These are phyloP conservation scores for Candidula unifasciata DNA, from an alignment of 2,888 invertebrate genomes.

Conservation along the genomic window DNA sequence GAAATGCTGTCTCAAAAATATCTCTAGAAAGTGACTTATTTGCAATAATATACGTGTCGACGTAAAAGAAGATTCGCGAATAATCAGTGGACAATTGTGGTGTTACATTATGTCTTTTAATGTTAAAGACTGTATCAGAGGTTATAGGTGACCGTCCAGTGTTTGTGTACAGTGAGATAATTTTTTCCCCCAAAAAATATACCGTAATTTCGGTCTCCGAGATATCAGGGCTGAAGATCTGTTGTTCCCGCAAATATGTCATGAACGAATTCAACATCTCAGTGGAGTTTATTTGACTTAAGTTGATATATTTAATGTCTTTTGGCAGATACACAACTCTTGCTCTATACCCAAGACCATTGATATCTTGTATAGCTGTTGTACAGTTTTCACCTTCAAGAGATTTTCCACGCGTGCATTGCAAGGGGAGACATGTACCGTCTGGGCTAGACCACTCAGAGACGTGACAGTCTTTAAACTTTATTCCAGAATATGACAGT, in stretches of 20 bases:
- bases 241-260: not conserved
- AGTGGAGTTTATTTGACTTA: not conserved
- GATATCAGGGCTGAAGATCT: not conserved
- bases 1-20: not conserved
- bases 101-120: not conserved
- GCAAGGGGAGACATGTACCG: not conserved
- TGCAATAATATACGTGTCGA: conserved; percentile 2
- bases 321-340: not conserved
- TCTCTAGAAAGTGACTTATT: conserved; percentile 15
- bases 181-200: not conserved
- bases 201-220: not conserved
- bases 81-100: not conserved
- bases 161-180: not conserved
- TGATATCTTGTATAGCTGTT: conserved; percentile 7
- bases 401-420: conserved; percentile 26
- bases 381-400: not conserved
- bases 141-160: not conserved
- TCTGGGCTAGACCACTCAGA: conserved; percentile 32
- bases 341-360: conserved; percentile 16
- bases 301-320: not conserved
- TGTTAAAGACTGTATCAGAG: not conserved
- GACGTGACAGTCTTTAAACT: not conserved
- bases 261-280: not conserved
- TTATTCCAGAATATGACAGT: not conserved
- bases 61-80: not conserved